Percentiles rank a stretch among this genome's conserved stretches.
phyloP scores from a whole-genome alignment of 2,113 vertebrate species.

The Poeciliopsis occidentalis region DNA sequence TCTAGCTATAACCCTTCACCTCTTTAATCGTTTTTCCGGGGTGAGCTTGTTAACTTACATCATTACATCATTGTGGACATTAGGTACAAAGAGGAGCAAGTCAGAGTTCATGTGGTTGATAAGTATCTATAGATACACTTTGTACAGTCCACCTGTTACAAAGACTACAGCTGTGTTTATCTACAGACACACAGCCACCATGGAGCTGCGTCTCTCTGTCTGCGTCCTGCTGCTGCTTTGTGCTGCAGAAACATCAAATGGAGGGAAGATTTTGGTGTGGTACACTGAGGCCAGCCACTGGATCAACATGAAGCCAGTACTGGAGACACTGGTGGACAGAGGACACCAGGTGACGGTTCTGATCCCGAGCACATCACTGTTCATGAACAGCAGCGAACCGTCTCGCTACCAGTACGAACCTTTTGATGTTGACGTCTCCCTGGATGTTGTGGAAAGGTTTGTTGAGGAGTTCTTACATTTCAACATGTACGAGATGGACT shows the following conservation, averaged over 20 bases:
- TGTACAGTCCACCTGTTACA: background rate
- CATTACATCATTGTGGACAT: background rate
- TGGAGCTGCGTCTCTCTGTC: slow-evolving; percentile 35
- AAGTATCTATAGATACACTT: slow-evolving; percentile 12
- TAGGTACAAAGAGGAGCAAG: background rate
- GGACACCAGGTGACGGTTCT: slow-evolving; percentile 80
- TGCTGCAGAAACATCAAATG: slow-evolving; percentile 50
- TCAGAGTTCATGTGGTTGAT: slow-evolving; percentile 61
- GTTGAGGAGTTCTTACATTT: slow-evolving; percentile 53
- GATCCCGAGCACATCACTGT: slow-evolving; percentile 6
- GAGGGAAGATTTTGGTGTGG: slow-evolving; percentile 81
- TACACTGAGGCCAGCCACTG: slow-evolving; percentile 83
- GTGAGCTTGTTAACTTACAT: background rate
- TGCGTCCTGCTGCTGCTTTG: slow-evolving; percentile 63
- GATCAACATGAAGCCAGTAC: slow-evolving; percentile 79
- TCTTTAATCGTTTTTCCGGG: background rate
- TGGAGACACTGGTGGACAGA: slow-evolving; percentile 67
- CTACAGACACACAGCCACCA: slow-evolving; percentile 9
- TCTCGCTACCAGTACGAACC: slow-evolving; percentile 51
- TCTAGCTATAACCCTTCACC: slow-evolving; percentile 9
- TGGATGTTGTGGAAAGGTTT: slow-evolving; percentile 25
- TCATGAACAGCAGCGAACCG: slow-evolving; percentile 54
- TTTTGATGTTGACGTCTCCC: slow-evolving; percentile 46
- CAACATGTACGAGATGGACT: slow-evolving; percentile 64
- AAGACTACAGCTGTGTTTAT: background rate